Conservation (phyloP, 2,113 vertebrate genomes). For the Anarhynchus alexandrinus region DNA sequence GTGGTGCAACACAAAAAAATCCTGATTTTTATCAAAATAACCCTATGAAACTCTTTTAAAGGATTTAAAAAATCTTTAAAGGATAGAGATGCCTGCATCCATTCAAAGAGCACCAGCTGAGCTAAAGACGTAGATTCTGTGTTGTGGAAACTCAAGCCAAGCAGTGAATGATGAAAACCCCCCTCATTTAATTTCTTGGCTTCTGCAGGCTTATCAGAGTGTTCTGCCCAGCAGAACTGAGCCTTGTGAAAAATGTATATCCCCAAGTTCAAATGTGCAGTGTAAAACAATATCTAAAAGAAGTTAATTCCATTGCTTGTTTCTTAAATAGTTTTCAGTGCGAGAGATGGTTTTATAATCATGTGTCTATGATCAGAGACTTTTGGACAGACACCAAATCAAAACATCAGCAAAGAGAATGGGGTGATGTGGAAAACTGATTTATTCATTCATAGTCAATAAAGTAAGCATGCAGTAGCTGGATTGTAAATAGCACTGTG, state of each 20-base stretch:
- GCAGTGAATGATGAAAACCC: neutral
- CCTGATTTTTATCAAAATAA: neutral
- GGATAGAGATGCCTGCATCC: neutral
- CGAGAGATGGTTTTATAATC: conserved; percentile 68
- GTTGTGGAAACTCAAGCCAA: neutral
- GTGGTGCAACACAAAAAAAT: neutral
- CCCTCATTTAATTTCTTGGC: conserved; percentile 21
- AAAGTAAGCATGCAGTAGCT: conserved; percentile 75
- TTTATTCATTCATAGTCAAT: conserved; percentile 71
- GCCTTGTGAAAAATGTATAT: conserved; percentile 37
- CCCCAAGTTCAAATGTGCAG: conserved; percentile 43
- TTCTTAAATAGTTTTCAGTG: conserved; percentile 65
- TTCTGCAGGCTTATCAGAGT: conserved; percentile 28
- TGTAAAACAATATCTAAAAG: conserved; percentile 57
- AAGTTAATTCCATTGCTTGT: conserved; percentile 37
- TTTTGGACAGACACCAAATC: conserved; percentile 59
- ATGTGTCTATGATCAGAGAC: conserved; percentile 60
- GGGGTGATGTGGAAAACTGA: conserved; percentile 69
- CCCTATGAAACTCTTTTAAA: neutral
- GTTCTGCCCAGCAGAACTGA: conserved; percentile 19
- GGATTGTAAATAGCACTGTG: conserved; percentile 65
- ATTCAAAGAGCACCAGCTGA: neutral
- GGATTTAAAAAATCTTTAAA: neutral
- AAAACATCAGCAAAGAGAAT: conserved; percentile 66
- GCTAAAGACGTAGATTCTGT: neutral